phyloP scores from a whole-genome alignment of 2,113 vertebrate species.

The Ptyas mucosa region DNA sequence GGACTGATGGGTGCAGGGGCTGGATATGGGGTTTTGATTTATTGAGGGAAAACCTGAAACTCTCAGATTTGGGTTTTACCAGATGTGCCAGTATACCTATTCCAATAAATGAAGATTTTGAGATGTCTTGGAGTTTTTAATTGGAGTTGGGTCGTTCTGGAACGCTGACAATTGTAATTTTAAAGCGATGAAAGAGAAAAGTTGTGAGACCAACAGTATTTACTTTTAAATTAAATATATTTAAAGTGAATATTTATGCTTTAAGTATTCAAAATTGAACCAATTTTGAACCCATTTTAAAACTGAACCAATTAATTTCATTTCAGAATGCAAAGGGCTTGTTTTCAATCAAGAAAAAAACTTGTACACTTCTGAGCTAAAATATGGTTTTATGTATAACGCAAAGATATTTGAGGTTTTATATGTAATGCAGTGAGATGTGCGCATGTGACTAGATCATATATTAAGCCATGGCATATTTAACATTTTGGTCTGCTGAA shows the following conservation, averaged over 20 bases:
- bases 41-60: too few relatives aligned
- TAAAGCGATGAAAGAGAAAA: neutral
- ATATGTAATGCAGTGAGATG: neutral
- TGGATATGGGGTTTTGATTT: too few relatives aligned
- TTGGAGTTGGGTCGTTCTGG: too few relatives aligned
- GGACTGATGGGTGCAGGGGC: too few relatives aligned
- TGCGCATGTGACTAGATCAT: neutral
- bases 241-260: neutral
- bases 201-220: neutral
- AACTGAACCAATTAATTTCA: neutral
- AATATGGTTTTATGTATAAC: neutral
- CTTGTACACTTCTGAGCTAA: neutral
- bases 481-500: neutral
- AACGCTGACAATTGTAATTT: neutral
- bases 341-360: neutral
- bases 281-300: neutral
- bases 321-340: neutral
- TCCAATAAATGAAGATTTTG: too few relatives aligned
- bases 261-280: neutral
- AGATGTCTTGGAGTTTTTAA: too few relatives aligned
- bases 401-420: neutral
- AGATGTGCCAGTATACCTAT: too few relatives aligned
- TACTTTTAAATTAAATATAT: neutral
- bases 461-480: neutral
- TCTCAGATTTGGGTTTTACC: too few relatives aligned